Conservation (phyloP, 2,113 vertebrate species). For the Prochilodus magdalenae region DNA sequence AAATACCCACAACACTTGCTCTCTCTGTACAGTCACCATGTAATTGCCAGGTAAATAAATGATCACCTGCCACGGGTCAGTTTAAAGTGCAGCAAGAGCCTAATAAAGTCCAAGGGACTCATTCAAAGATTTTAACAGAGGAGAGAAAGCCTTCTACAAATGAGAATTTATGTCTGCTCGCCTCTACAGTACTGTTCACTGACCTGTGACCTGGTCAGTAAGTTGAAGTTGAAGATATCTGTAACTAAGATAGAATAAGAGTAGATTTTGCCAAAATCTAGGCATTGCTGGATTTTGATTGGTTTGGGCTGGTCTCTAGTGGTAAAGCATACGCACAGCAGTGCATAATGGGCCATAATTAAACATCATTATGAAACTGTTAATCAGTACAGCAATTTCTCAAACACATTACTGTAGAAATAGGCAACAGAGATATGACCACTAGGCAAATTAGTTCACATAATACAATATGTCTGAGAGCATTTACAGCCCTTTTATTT, state of each 20-base stretch:
- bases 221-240: not conserved
- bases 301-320: slow-evolving; percentile 33
- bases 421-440: not conserved
- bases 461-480: not conserved
- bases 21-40: slow-evolving; percentile 31
- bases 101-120: slow-evolving; percentile 26
- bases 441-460: slow-evolving; percentile 25
- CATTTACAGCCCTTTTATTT: not conserved
- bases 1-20: slow-evolving; percentile 45
- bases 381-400: slow-evolving; percentile 20
- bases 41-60: slow-evolving; percentile 61
- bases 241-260: slow-evolving; percentile 1
- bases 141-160: slow-evolving; percentile 44
- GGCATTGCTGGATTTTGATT: slow-evolving; percentile 33
- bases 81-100: slow-evolving; percentile 41
- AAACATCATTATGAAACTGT: slow-evolving; percentile 36
- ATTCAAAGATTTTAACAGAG: slow-evolving; percentile 20
- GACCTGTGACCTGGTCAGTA: slow-evolving; percentile 6
- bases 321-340: slow-evolving; percentile 19
- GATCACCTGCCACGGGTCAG: slow-evolving; percentile 22
- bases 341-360: slow-evolving; percentile 44
- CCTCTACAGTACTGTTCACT: slow-evolving; percentile 27
- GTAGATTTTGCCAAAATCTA: not conserved
- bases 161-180: slow-evolving; percentile 51
- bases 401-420: slow-evolving; percentile 33